Conservation (phyloP, 2,797 vertebrate species). For the Thunnus albacares region DNA sequence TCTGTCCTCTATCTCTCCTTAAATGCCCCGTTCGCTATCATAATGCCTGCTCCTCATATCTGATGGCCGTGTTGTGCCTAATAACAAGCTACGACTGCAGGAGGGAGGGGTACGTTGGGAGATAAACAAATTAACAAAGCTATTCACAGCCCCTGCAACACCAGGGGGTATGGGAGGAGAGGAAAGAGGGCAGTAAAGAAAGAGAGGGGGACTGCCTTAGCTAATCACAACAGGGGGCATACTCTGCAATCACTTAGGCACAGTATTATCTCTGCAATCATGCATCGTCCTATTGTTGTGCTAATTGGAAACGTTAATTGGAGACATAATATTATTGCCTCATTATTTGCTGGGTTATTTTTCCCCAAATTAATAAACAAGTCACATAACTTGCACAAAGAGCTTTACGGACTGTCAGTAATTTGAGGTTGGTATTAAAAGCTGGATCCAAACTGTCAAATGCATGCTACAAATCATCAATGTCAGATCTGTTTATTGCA, state of each 20-base stretch:
- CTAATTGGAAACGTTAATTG: constrained; percentile 83
- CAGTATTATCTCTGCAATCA: constrained; percentile 78
- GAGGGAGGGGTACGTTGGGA: constrained; percentile 74
- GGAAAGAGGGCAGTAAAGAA: constrained; percentile 71
- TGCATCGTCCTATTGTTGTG: constrained; percentile 70
- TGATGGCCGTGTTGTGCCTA: constrained; percentile 82
- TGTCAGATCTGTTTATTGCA: not conserved
- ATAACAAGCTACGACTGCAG: constrained; percentile 77
- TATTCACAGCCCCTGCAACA: constrained; percentile 75
- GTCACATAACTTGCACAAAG: constrained; percentile 33
- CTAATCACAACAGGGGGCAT: constrained; percentile 77
- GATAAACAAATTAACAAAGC: constrained; percentile 87
- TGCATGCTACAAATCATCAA: constrained; percentile 2
- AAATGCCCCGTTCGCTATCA: constrained; percentile 76
- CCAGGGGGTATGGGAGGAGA: constrained; percentile 71
- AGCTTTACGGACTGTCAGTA: constrained; percentile 33
- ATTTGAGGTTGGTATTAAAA: constrained; percentile 31
- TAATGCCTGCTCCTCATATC: constrained; percentile 79
- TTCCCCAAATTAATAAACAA: constrained; percentile 66
- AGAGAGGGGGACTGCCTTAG: constrained; percentile 67
- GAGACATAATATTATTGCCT: constrained; percentile 73
- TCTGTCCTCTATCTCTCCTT: constrained; percentile 85
- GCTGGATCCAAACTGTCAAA: constrained; percentile 8
- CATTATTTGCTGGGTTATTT: constrained; percentile 70
- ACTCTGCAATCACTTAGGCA: constrained; percentile 73